phyloP scores from a whole-genome alignment of 2,888 invertebrate species.

The Brenthis daphne region DNA sequence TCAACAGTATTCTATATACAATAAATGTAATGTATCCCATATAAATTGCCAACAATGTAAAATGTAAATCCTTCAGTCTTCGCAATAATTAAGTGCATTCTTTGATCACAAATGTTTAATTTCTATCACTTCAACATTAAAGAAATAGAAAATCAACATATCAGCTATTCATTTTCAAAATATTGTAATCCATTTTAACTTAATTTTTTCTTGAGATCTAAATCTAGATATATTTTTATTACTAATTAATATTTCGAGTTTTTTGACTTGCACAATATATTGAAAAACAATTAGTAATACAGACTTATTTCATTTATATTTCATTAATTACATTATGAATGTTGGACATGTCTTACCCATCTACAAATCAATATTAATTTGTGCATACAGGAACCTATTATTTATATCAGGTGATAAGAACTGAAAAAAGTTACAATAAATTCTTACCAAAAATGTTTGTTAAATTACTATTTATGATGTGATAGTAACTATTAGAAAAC shows the following conservation, averaged over 20 bases:
- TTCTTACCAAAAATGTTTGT: neutral
- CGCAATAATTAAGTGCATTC: slow-evolving; percentile 42
- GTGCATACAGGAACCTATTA: slow-evolving; percentile 17
- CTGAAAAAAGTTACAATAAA: neutral
- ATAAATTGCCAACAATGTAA: slow-evolving; percentile 48
- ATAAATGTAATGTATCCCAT: slow-evolving; percentile 43
- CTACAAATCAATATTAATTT: slow-evolving; percentile 26
- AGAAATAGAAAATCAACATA: slow-evolving; percentile 7
- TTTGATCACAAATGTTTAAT: slow-evolving; percentile 32
- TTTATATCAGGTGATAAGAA: neutral
- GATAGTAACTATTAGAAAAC: no score
- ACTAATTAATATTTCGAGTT: slow-evolving; percentile 8
- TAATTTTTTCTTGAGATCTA: slow-evolving; percentile 9
- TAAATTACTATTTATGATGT: no score
- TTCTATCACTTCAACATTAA: slow-evolving; percentile 15
- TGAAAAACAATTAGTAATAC: slow-evolving; percentile 4
- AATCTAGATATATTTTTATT: neutral
- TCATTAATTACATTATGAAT: neutral
- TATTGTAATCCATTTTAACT: slow-evolving; percentile 2
- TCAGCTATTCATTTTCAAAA: slow-evolving; percentile 5
- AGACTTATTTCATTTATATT: slow-evolving; percentile 4
- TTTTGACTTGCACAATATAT: slow-evolving; percentile 7
- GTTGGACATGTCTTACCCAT: slow-evolving; percentile 16
- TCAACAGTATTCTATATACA: slow-evolving; percentile 47
- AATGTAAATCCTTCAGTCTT: slow-evolving; percentile 73